Percentiles rank a stretch among this genome's conserved stretches.
Evolutionary conservation across 2,113 vertebrate genomes (phyloP).

Genomic region (Aptenodytes forsteri): DNA sequence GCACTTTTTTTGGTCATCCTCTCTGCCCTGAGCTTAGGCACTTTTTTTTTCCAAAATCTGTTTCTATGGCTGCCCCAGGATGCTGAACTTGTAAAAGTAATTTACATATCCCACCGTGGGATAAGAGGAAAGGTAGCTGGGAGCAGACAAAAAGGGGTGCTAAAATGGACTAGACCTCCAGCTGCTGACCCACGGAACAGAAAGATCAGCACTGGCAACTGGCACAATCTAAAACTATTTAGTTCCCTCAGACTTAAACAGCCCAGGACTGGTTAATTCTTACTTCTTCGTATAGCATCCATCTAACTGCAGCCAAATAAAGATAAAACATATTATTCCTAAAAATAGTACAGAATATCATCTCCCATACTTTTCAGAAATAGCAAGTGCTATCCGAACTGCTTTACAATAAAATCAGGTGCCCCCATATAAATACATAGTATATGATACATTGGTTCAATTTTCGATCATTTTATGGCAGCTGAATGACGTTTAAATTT

Average conservation of each 20-base stretch:
- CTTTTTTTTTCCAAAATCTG: neutral
- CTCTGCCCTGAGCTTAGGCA: neutral
- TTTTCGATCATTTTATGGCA: neutral
- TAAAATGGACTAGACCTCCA: neutral
- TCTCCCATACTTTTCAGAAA: neutral
- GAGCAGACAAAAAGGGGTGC: neutral
- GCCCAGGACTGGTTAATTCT: neutral
- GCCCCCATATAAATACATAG: neutral
- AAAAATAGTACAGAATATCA: neutral
- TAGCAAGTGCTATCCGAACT: neutral
- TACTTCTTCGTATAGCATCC: neutral
- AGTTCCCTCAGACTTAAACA: neutral
- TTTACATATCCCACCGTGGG: neutral
- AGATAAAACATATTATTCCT: neutral
- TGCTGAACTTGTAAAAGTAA: neutral
- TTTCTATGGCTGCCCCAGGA: neutral
- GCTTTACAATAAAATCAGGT: slow-evolving; percentile 6
- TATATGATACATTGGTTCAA: neutral
- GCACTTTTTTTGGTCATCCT: neutral
- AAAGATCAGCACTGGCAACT: neutral
- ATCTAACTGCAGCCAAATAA: neutral
- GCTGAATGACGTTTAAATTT: neutral
- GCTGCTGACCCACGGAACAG: neutral
- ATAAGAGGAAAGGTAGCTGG: neutral
- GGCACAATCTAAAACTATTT: neutral